Evolutionary conservation across 2,113 vertebrate genomes (phyloP), one percentile per base, ranked within the genome.

Genomic region (Mormyrus lacerda): DNA sequence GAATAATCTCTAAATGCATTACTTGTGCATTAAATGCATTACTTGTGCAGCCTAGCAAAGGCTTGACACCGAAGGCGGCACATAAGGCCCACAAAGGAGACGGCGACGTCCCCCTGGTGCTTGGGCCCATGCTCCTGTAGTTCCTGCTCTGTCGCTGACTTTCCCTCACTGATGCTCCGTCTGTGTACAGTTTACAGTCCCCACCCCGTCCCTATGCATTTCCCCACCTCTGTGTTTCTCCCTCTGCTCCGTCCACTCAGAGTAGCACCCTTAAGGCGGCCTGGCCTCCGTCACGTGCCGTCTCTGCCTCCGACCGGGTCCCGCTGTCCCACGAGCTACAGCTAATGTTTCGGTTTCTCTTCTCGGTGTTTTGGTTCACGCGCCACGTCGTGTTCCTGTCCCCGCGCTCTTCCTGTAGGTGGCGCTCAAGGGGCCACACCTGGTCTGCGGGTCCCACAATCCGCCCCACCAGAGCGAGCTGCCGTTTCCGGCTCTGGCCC

Each of bases 271-370:
- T 73, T 8, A 31, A 73, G 19, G 15, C 15, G 17, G 55, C 4
- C 24, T 4, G n/a, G n/a, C 50, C 42, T 19, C 55, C 1, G 9
- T 65, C 61, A 88, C 4, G 2, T 1, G 87, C 44, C n/a, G 53
- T 87, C 42, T 39, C 61, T 39, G 8, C 44, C 51, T 65, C 91
- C 87, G 89, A 92, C 90, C 90, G 89, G 93, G 3, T 53, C 42
- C 90, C 90, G 91, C 91, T 94, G 90, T 51, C 58, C 35, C 45
- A 9, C 17, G 93, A 93, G 92, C 92, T 92, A 90, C 92, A 93
- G 93, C 93, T 94, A 94, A 94, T 94, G 93, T 94, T 91, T 95
- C 93, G 93, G 93, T 44, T 94, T 95, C 95, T 42, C 94, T 95
- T 95, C 92, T 95, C 93, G 94, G 93, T 95, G 91, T 94, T 93